A percentile compares a stretch with the other conserved stretches of the same genome.
Evolutionary conservation across 2,888 invertebrate genomes (phyloP).

Genomic region (Lycia hirtaria): DNA sequence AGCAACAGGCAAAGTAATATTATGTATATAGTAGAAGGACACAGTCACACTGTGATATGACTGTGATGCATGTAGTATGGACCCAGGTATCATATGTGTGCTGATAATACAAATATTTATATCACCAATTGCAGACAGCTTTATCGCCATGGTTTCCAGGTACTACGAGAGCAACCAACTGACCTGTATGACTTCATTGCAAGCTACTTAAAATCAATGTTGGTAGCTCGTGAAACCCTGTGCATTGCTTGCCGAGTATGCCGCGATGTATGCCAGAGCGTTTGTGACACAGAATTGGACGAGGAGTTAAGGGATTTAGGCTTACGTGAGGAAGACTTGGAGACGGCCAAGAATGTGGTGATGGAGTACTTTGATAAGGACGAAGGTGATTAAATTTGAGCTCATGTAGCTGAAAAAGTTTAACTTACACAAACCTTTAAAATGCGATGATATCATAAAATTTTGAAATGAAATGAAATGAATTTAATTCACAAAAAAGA

Average conservation of each 20-base stretch:
- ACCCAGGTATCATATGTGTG: too few relatives aligned
- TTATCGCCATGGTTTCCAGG: constrained; percentile 63
- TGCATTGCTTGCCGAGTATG: constrained; percentile 60
- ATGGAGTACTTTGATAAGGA: constrained; percentile 50
- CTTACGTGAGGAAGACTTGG: constrained; percentile 50
- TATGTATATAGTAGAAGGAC: too few relatives aligned
- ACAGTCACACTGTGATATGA: too few relatives aligned
- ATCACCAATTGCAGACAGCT: not conserved
- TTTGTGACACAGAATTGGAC: constrained; percentile 56
- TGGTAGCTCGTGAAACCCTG: constrained; percentile 87
- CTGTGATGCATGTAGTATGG: too few relatives aligned
- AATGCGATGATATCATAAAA: too few relatives aligned
- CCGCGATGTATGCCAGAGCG: constrained; percentile 47
- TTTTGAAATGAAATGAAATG: too few relatives aligned
- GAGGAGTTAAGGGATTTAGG: constrained; percentile 57
- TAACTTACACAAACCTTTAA: not conserved
- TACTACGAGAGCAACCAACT: constrained; percentile 88
- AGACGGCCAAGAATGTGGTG: constrained; percentile 51
- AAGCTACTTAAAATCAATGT: constrained; percentile 88
- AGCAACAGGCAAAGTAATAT: too few relatives aligned
- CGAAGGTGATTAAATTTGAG: constrained; percentile 45
- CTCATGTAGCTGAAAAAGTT: not conserved
- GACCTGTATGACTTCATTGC: constrained; percentile 88
- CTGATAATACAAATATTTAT: too few relatives aligned
- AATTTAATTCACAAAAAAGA: too few relatives aligned